Conservation (phyloP, 92 coral and sea anemone species). For the Metridium senile region DNA sequence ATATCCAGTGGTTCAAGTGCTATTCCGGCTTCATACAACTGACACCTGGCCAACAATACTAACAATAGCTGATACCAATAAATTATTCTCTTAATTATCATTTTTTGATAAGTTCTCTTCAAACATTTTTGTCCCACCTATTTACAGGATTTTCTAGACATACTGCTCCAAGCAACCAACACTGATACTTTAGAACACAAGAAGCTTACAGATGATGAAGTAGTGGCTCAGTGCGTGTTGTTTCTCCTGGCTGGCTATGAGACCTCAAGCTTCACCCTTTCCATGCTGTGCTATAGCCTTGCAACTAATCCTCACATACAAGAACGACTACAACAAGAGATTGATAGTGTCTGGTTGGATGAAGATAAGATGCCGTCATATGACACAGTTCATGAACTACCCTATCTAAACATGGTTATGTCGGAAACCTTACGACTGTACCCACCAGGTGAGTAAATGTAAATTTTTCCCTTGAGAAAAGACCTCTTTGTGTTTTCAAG, state of each 20-base stretch:
- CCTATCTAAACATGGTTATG: slow-evolving; percentile 48
- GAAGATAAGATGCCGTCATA: too few species aligned
- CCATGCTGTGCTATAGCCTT: slow-evolving; percentile 35
- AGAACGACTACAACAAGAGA: too few species aligned
- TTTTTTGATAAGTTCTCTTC: neutral
- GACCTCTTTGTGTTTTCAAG: too few species aligned
- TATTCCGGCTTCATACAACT: too few species aligned
- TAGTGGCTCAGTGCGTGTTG: slow-evolving; percentile 56
- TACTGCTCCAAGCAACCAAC: slow-evolving; percentile 40
- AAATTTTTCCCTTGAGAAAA: too few species aligned
- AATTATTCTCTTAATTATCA: neutral
- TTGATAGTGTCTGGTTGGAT: too few species aligned
- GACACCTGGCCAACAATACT: too few species aligned
- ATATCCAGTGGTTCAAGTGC: too few species aligned
- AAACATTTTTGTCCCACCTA: neutral
- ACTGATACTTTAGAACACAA: slow-evolving; percentile 20
- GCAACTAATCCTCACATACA: slow-evolving; percentile 59
- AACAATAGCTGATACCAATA: neutral
- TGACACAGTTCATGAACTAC: too few species aligned
- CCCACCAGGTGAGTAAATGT: too few species aligned
- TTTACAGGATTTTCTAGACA: slow-evolving; percentile 45
- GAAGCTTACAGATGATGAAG: slow-evolving; percentile 53
- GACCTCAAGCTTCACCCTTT: slow-evolving; percentile 49
- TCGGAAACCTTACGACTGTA: too few species aligned
- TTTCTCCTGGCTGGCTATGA: slow-evolving; percentile 60